Evolutionary conservation across 1,140 invertebrate genomes (phyloP), one percentile per base, ranked within the genome.

Genomic region (Thaumetopoea pityocampa): DNA sequence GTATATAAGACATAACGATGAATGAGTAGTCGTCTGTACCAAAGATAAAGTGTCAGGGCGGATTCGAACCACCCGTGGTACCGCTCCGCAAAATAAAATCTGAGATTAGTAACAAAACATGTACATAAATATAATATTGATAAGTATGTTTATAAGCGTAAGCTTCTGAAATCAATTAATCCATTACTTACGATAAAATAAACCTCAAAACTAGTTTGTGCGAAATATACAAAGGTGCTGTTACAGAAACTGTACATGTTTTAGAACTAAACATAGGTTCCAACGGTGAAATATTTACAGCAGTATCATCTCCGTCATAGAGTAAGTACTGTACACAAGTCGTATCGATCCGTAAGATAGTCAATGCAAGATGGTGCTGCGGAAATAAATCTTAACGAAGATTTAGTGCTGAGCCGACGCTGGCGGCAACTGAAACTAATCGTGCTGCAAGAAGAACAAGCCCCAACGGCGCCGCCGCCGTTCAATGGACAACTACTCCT

Each of bases 241-340:
- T 82, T 86, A 85, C 74, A 67, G 65, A 85, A 85, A 86, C 82
- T 86, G 85, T 86, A 86, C 85, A 86, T 86, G 85, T 86, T 86
- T 86, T 86, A 86, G 82, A 85, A 86, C 85, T 86, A 86, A 85
- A 85, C 85, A 82, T 77, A 82, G 66, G 73, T 76, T 41, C 78
- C 63, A 71, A 82, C 68, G 65, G 82, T 85, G 82, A 84, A 84
- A 85, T 86, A 86, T 86, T 86, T 86, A 86, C 85, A 86, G 76
- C 76, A 78, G 79, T 85, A 71, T 77, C 60, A 58, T 77, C 59
- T 81, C 71, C 51, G 67, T 68, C 65, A 69, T 63, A 68, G 66
- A 38, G 43, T 67, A 58, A 65, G 55, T 79, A 85, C 78, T 74
- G 57, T 85, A 86, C 85, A 86, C 77, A 71, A 63, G 79, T 79